Conservation (phyloP, 2,888 invertebrate species). For the Tenthredo mesomela region DNA sequence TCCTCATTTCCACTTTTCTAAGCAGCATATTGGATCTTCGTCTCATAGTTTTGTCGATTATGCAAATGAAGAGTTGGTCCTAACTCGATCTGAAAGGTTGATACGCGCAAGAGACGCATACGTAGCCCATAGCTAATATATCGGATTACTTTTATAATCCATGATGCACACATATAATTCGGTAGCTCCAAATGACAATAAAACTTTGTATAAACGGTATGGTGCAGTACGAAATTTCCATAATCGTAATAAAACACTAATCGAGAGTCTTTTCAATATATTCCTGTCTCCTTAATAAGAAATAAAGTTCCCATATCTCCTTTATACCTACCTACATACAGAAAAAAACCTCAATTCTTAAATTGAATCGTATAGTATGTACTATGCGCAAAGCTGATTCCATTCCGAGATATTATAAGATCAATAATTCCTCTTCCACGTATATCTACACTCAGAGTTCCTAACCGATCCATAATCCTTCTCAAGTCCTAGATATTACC, state of each 20-base stretch:
- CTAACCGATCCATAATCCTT: neutral
- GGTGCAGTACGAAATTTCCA: constrained; percentile 60
- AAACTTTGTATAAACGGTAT: neutral
- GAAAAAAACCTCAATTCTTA: constrained; percentile 49
- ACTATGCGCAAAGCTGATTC: constrained; percentile 25
- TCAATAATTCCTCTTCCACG: constrained; percentile 4
- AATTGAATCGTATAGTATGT: constrained; percentile 55
- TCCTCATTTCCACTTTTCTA: neutral
- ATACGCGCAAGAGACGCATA: neutral
- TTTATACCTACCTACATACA: neutral
- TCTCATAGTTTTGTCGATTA: constrained; percentile 29
- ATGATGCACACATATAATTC: constrained; percentile 55
- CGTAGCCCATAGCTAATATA: neutral
- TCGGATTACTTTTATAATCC: constrained; percentile 46
- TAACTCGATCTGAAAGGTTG: constrained; percentile 12
- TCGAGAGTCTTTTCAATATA: constrained; percentile 13
- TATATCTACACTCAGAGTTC: neutral
- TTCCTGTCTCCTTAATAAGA: constrained; percentile 23
- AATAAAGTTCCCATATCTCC: constrained; percentile 38
- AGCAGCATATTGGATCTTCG: constrained; percentile 1
- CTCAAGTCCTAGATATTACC: neutral
- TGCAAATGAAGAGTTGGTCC: constrained; percentile 8
- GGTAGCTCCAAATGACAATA: constrained; percentile 56
- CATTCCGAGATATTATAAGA: neutral
- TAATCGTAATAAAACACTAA: constrained; percentile 54